Conservation (phyloP, 2,113 vertebrate species). For the Melanerpes formicivorus region DNA sequence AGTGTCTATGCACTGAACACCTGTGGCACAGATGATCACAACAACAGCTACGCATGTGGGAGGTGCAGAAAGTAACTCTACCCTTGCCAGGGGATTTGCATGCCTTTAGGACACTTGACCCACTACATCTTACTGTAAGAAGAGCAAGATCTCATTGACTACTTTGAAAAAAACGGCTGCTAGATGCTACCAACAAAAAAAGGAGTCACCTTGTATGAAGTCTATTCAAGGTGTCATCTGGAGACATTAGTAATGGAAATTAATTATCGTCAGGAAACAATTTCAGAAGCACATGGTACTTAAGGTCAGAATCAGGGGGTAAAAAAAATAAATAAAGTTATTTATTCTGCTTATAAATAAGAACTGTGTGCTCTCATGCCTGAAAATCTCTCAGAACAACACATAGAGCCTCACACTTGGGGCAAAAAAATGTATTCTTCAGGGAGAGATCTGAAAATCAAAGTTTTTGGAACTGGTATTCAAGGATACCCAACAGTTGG, state of each 20-base stretch:
- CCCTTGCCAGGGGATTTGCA: background rate
- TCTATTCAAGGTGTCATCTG: background rate
- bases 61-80: constrained; percentile 39
- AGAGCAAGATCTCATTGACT: background rate
- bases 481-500: background rate
- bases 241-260: background rate
- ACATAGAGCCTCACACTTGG: background rate
- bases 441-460: background rate
- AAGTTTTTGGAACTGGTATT: background rate
- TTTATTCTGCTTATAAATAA: background rate
- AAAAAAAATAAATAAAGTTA: background rate
- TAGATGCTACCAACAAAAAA: background rate
- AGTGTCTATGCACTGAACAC: constrained; percentile 3
- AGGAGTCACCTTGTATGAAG: background rate
- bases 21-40: background rate
- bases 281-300: background rate
- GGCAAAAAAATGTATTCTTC: background rate
- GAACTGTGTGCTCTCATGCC: background rate
- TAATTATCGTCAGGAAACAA: background rate
- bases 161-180: constrained; percentile 2
- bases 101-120: constrained; percentile 18
- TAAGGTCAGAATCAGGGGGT: background rate
- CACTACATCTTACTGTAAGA: constrained; percentile 13
- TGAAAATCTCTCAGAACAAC: background rate
- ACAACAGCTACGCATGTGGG: background rate